phyloP scores from a whole-genome alignment of 2,113 vertebrate genomes.

The Mormyrus lacerda region DNA sequence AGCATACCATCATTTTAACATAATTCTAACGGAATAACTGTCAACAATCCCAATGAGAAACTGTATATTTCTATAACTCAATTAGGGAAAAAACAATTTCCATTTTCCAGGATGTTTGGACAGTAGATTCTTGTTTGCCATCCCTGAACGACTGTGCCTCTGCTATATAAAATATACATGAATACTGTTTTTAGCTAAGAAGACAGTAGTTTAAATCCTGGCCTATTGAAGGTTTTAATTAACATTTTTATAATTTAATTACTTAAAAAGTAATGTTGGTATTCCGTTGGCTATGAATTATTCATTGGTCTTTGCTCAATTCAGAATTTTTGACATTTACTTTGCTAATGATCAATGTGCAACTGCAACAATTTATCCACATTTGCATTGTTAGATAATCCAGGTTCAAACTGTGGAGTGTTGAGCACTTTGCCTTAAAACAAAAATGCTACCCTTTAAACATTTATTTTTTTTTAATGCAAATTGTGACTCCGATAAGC shows the following conservation, averaged over 20 bases:
- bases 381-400: not conserved
- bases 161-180: not conserved
- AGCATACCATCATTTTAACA: not conserved
- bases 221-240: not conserved
- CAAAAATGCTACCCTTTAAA: not conserved
- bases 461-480: not conserved
- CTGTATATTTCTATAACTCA: not conserved
- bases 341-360: not conserved
- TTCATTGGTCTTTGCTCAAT: not conserved
- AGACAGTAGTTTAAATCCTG: not conserved
- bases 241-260: not conserved
- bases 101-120: not conserved
- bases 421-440: not conserved
- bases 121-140: not conserved
- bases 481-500: not conserved
- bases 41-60: not conserved
- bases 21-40: not conserved
- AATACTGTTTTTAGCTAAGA: not conserved
- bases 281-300: not conserved
- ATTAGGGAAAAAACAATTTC: not conserved
- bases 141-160: not conserved
- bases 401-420: not conserved
- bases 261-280: not conserved
- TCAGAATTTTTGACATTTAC: not conserved
- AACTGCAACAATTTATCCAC: not conserved